A percentile compares a stretch with the other conserved stretches of the same genome.
phyloP scores from a whole-genome alignment of 2,888 invertebrate genomes.

The Papilio demoleus region DNA sequence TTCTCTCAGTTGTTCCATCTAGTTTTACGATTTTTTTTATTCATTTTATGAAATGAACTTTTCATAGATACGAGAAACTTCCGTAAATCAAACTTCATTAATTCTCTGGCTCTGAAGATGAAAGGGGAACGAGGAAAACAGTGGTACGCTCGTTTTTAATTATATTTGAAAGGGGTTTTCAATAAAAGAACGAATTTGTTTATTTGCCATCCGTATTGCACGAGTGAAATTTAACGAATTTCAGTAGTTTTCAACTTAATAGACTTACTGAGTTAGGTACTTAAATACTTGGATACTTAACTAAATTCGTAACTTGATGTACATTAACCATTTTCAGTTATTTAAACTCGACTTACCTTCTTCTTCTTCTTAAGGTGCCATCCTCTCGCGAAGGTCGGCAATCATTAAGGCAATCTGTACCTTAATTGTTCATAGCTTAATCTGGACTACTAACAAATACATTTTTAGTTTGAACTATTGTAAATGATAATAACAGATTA shows the following conservation, averaged over 20 bases:
- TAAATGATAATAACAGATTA: background rate
- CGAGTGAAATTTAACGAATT: background rate
- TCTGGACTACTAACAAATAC: no score
- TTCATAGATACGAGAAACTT: slow-evolving; percentile 18
- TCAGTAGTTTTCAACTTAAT: background rate
- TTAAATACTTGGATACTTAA: no score
- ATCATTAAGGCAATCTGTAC: no score
- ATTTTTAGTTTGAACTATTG: no score
- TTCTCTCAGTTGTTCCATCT: slow-evolving; percentile 12
- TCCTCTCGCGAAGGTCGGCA: no score
- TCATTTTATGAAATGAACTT: slow-evolving; percentile 17
- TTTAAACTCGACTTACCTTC: no score
- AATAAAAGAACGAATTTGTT: slow-evolving; percentile 25
- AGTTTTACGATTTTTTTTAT: slow-evolving; percentile 3
- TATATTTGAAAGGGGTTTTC: slow-evolving; percentile 25
- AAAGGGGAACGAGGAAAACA: slow-evolving; percentile 21
- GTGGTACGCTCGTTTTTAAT: slow-evolving; percentile 27
- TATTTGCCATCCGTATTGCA: background rate
- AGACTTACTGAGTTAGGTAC: no score
- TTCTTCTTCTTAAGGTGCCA: no score
- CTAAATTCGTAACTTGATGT: no score
- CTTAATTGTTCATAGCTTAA: no score
- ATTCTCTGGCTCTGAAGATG: slow-evolving; percentile 19
- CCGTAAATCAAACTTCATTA: slow-evolving; percentile 26
- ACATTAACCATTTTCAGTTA: no score